Conservation (phyloP, 2,888 invertebrate genomes). For the Notodonta ziczac region DNA sequence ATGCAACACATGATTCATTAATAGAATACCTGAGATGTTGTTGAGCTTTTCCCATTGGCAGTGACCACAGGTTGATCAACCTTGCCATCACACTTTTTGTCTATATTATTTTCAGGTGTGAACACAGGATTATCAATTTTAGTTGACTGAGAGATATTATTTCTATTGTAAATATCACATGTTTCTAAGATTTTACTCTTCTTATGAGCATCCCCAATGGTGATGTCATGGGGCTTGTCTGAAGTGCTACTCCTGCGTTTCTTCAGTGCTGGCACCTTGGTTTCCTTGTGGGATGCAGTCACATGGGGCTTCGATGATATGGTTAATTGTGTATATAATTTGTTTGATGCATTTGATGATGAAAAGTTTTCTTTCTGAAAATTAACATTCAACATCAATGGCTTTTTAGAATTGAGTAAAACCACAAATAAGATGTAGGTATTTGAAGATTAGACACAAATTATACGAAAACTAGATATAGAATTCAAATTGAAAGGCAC, state of each 20-base stretch:
- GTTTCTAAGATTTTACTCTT: constrained; percentile 69
- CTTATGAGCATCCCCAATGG: constrained; percentile 63
- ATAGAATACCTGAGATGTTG: constrained; percentile 55
- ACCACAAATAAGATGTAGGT: too few relatives aligned
- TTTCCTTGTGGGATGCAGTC: constrained; percentile 64
- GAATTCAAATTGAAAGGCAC: too few relatives aligned
- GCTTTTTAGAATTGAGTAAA: too few relatives aligned
- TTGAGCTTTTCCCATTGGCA: constrained; percentile 70
- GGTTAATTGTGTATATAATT: constrained; percentile 76
- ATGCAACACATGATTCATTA: background rate
- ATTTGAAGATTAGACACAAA: too few relatives aligned
- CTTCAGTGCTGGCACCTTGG: constrained; percentile 70
- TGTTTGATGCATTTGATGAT: constrained; percentile 71
- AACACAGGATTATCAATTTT: constrained; percentile 61
- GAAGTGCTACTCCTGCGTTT: constrained; percentile 79
- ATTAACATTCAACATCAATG: background rate
- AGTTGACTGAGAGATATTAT: constrained; percentile 56
- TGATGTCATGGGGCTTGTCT: constrained; percentile 74
- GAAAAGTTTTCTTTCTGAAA: constrained; percentile 72
- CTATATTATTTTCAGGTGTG: constrained; percentile 64
- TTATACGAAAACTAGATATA: too few relatives aligned
- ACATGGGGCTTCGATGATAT: constrained; percentile 72
- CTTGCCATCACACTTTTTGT: constrained; percentile 68
- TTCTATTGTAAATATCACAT: constrained; percentile 72
- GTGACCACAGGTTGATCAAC: constrained; percentile 54